These are phyloP conservation scores for Epirrhoe alternata DNA, from an alignment of 2,888 invertebrate genomes.

Conservation along the genomic window DNA sequence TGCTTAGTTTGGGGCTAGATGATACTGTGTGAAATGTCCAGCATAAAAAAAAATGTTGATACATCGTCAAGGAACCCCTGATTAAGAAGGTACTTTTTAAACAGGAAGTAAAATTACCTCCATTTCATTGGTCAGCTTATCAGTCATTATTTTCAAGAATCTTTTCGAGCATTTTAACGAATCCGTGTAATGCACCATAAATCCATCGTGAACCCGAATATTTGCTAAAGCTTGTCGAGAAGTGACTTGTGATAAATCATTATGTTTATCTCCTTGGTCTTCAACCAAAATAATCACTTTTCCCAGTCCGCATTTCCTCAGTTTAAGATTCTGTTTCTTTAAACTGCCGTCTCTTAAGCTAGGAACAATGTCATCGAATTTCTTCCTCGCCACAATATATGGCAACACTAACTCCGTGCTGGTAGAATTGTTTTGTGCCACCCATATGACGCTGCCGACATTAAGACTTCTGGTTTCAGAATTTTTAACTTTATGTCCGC, in stretches of 20 bases:
- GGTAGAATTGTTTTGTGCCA: conserved; percentile 73
- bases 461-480: conserved; percentile 83
- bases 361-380: conserved; percentile 96
- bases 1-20: no score
- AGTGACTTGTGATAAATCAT: conserved; percentile 88
- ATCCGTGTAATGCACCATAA: conserved; percentile 90
- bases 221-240: conserved; percentile 94
- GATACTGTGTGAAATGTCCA: no score
- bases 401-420: conserved; percentile 93
- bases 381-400: conserved; percentile 96
- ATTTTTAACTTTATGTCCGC: neutral
- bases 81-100: neutral
- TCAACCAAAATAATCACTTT: conserved; percentile 95
- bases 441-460: conserved; percentile 97
- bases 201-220: conserved; percentile 92
- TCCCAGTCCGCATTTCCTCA: conserved; percentile 91
- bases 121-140: conserved; percentile 86
- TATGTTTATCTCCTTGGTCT: conserved; percentile 87
- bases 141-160: conserved; percentile 91
- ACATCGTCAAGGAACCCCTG: no score
- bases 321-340: conserved; percentile 96
- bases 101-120: conserved; percentile 81
- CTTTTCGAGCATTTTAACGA: conserved; percentile 89
- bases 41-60: no score
- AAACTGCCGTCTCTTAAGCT: conserved; percentile 96